Base-by-base conservation (phyloP, 2,113 vertebrate species). In the Etheostoma spectabile region DNA sequence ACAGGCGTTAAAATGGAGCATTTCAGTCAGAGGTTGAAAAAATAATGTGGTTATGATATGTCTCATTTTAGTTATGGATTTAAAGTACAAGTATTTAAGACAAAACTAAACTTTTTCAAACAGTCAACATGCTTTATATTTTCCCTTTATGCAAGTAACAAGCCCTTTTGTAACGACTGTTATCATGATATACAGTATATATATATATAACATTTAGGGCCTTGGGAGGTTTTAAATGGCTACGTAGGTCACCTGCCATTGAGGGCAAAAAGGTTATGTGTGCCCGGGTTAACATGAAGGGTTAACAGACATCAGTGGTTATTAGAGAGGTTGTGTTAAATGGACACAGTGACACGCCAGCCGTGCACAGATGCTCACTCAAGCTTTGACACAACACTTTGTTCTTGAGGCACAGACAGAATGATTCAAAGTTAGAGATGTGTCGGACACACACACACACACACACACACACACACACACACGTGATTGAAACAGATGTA, bases 391-490 rank as follows among this genome's bases (percentile, higher is more conserved):
- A 38, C 38, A 63, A 70, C 65, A 80, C 69, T 84, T 83, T 82
- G 69, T 83, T 87, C 69, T 76, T 65, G 19, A 53, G 46, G 68
- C 78, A 82, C 60, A 73, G 51, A 85, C 55, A 80, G 30, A 87
- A 78, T 59, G 75, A 86, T 70, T 84, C 38, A 80, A 77, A 74
- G 77, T 76, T 52, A 84, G 62, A 52, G 77, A 74, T 3, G 11
- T 59, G 62, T 77, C n/a, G 61, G 65, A 73, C 52, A 46, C 62
- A 61, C 45, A 75, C 56, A 66, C 53, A 53, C 61, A 67, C 13
- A 15, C 67, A 57, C 51, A 15, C 46, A 8, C 53, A 45, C 30
- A 30, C 49, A 74, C 48, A 67, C 42, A 59, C 21, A 51, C 51
- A 8, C 2, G 60, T 53, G 79, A 89, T 73, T 68, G 59, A 84